phyloP scores from a whole-genome alignment of 1,140 invertebrate genomes.

The Daktulosphaira vitifoliae region DNA sequence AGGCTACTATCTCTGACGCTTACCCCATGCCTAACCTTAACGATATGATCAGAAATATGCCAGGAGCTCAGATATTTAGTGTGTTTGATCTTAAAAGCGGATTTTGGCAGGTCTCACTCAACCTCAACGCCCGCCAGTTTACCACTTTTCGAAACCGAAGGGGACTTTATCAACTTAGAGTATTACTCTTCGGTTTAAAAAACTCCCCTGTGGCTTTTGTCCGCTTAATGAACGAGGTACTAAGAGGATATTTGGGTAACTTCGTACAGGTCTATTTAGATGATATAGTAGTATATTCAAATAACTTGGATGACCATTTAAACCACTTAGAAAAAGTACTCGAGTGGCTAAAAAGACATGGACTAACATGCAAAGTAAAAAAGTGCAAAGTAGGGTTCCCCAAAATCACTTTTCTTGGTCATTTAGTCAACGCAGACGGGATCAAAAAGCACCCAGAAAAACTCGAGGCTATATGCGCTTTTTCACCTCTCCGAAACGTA shows the following conservation, averaged over 20 bases:
- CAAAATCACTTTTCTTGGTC: no score
- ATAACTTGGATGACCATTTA: not conserved
- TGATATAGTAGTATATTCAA: conserved; percentile 1
- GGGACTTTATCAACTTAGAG: conserved; percentile 39
- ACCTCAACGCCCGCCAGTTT: conserved; percentile 43
- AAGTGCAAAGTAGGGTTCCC: no score
- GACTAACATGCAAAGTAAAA: no score
- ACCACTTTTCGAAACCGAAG: conserved; percentile 44
- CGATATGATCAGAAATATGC: conserved; percentile 42
- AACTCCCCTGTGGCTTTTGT: conserved; percentile 45
- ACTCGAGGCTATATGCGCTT: no score
- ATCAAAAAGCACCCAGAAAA: no score
- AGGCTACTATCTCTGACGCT: conserved; percentile 42
- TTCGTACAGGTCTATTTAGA: conserved; percentile 13
- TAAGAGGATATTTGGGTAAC: conserved; percentile 36
- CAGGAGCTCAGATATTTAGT: conserved; percentile 40
- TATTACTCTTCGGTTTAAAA: conserved; percentile 45
- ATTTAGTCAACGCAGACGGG: no score
- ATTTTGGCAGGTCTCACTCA: conserved; percentile 48
- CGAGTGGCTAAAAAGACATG: no score
- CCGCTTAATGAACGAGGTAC: conserved; percentile 41
- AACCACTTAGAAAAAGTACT: not conserved
- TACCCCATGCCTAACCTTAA: conserved; percentile 48
- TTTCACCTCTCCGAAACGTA: no score
- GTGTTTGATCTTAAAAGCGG: conserved; percentile 47